Percentiles rank a stretch among this genome's conserved stretches.
phyloP scores from a whole-genome alignment of 2,113 vertebrate genomes.

The Bettongia penicillata region DNA sequence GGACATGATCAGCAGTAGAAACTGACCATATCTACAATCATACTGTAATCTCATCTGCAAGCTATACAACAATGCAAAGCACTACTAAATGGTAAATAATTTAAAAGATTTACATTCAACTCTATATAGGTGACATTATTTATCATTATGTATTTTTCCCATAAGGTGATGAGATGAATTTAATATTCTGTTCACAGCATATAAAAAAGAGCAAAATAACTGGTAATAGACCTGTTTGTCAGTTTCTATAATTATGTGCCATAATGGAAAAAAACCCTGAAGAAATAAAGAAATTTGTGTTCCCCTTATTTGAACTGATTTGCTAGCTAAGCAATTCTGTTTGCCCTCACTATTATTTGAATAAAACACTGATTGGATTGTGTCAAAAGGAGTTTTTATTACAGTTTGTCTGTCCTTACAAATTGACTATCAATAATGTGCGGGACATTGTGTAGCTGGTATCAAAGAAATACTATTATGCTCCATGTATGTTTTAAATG shows the following conservation, averaged over 20 bases:
- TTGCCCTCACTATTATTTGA: conserved; percentile 48
- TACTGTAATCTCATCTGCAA: conserved; percentile 75
- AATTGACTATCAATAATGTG: conserved; percentile 62
- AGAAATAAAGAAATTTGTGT: conserved; percentile 57
- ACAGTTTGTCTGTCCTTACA: conserved; percentile 43
- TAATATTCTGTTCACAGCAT: conserved; percentile 77
- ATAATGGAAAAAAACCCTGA: conserved; percentile 72
- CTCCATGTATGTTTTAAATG: conserved; percentile 22
- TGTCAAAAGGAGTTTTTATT: conserved; percentile 44
- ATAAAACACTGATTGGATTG: conserved; percentile 58
- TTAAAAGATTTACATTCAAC: conserved; percentile 79
- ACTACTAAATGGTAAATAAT: conserved; percentile 76
- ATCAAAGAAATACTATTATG: conserved; percentile 9
- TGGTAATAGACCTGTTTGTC: conserved; percentile 61
- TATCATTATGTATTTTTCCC: conserved; percentile 73
- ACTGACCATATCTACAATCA: conserved; percentile 69
- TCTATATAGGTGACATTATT: conserved; percentile 79
- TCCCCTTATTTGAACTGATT: conserved; percentile 51
- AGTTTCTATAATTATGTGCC: conserved; percentile 68
- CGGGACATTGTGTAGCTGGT: neutral
- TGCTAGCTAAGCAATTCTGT: conserved; percentile 56
- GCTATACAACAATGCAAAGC: conserved; percentile 76
- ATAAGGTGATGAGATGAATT: conserved; percentile 70
- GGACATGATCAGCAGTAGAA: conserved; percentile 59
- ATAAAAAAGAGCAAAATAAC: conserved; percentile 71